Percentiles rank a stretch among this genome's conserved stretches.
phyloP scores from a whole-genome alignment of 92 coral and sea anemone species.

The Zoanthus gigantus region DNA sequence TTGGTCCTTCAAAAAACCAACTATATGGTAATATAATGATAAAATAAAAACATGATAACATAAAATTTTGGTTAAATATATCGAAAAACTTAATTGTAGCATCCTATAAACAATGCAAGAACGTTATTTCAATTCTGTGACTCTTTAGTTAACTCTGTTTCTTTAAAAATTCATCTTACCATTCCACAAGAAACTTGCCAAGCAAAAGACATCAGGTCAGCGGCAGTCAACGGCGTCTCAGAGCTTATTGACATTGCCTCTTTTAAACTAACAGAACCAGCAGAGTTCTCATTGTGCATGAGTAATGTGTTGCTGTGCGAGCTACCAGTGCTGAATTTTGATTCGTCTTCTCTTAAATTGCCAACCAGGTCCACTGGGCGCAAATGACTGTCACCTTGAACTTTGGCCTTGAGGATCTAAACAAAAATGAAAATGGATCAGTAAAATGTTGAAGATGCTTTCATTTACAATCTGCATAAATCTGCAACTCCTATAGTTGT shows the following conservation, averaged over 20 bases:
- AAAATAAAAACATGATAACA: too few relatives aligned
- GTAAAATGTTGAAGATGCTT: neutral
- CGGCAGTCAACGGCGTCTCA: constrained; percentile 15
- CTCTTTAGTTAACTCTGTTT: too few relatives aligned
- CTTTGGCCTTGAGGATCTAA: neutral
- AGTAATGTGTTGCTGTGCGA: constrained; percentile 21
- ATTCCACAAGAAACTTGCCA: constrained; percentile 48
- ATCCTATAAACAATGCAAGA: too few relatives aligned
- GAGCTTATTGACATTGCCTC: constrained; percentile 6
- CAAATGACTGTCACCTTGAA: constrained; percentile 1
- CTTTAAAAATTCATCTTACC: neutral
- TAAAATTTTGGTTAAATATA: too few relatives aligned
- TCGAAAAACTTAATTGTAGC: too few relatives aligned
- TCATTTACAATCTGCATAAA: too few relatives aligned
- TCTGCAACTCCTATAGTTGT: too few relatives aligned
- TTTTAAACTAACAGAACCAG: constrained; percentile 2
- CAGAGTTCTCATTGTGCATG: constrained; percentile 22
- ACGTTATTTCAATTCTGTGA: too few relatives aligned
- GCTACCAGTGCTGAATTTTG: constrained; percentile 15
- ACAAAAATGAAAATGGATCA: neutral
- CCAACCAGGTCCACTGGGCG: neutral
- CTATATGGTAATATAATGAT: too few relatives aligned
- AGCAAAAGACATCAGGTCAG: constrained; percentile 42
- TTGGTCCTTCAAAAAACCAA: too few relatives aligned
- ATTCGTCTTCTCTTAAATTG: constrained; percentile 24